phyloP scores from a whole-genome alignment of 2,113 vertebrate genomes.

The Gulo gulo region DNA sequence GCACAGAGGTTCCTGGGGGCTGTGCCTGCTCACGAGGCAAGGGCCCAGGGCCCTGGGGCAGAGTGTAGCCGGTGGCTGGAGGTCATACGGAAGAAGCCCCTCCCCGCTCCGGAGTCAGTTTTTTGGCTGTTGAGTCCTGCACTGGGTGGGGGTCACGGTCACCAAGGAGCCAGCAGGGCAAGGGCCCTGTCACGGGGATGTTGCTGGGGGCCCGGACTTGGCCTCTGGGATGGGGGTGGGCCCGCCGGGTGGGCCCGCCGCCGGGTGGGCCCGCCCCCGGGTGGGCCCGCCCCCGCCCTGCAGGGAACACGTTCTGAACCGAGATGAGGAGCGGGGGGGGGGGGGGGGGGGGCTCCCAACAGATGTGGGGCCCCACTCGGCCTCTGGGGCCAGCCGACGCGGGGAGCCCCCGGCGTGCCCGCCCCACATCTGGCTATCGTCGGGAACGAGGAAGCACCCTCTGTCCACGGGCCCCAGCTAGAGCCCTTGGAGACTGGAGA shows the following conservation, averaged over 20 bases:
- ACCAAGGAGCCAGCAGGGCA: background rate
- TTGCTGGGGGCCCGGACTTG: background rate
- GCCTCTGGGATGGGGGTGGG: background rate
- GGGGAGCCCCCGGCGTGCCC: background rate
- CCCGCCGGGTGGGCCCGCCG: no score
- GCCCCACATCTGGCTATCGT: background rate
- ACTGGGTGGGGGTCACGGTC: background rate
- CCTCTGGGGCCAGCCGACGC: background rate
- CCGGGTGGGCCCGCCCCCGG: no score
- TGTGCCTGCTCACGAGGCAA: background rate
- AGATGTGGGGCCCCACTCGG: no score
- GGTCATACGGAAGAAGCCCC: background rate
- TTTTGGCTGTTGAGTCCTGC: no score
- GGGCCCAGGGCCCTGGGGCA: background rate
- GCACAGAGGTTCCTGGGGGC: background rate
- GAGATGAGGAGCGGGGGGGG: background rate
- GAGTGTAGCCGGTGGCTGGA: rapidly evolving
- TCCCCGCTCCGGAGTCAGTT: background rate
- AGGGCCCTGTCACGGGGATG: background rate
- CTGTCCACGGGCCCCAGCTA: background rate
- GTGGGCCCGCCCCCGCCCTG: background rate
- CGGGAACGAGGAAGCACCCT: background rate
- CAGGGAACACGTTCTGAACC: background rate
- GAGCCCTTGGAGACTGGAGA: background rate
- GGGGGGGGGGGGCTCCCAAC: background rate